phyloP scores from a whole-genome alignment of 2,113 vertebrate genomes.

The Oryzias celebensis region DNA sequence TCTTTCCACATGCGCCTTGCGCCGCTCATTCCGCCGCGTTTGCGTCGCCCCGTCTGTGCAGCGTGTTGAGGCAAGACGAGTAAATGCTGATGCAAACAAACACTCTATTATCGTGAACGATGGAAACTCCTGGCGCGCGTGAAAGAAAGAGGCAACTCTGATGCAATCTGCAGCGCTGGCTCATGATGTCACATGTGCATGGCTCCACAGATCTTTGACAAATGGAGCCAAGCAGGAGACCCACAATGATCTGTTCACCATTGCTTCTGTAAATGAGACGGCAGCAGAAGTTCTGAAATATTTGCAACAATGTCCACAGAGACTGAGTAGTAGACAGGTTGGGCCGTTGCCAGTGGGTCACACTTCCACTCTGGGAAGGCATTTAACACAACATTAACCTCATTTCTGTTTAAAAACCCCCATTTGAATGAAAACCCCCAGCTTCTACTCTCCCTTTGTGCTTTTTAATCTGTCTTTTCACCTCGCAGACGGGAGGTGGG shows the following conservation, averaged over 20 bases:
- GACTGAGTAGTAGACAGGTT: slow-evolving; percentile 33
- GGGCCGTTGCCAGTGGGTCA: slow-evolving; percentile 24
- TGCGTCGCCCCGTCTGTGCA: slow-evolving; percentile 26
- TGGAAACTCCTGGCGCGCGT: slow-evolving; percentile 18
- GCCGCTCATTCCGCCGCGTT: slow-evolving; percentile 13
- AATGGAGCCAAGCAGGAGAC: slow-evolving; percentile 53
- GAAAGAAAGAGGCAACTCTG: slow-evolving; percentile 40
- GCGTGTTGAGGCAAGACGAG: slow-evolving; percentile 51
- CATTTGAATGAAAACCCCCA: neutral
- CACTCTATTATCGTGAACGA: slow-evolving; percentile 11
- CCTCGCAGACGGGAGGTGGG: slow-evolving; percentile 16
- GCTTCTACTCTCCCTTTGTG: neutral
- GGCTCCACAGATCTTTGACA: slow-evolving; percentile 39
- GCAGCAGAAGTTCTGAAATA: slow-evolving; percentile 43
- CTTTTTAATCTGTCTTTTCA: slow-evolving; percentile 35
- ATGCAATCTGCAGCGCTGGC: slow-evolving; percentile 43
- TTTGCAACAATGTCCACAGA: slow-evolving; percentile 39
- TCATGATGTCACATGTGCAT: slow-evolving; percentile 10
- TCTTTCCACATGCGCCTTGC: slow-evolving; percentile 26
- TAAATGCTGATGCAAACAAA: slow-evolving; percentile 63
- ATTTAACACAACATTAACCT: slow-evolving; percentile 56
- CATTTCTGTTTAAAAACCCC: slow-evolving; percentile 6
- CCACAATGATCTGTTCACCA: slow-evolving; percentile 57
- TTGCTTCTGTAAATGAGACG: slow-evolving; percentile 59
- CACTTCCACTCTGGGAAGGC: slow-evolving; percentile 36